phyloP scores from a whole-genome alignment of 2,888 invertebrate genomes.

The Falcaria lacertinaria region DNA sequence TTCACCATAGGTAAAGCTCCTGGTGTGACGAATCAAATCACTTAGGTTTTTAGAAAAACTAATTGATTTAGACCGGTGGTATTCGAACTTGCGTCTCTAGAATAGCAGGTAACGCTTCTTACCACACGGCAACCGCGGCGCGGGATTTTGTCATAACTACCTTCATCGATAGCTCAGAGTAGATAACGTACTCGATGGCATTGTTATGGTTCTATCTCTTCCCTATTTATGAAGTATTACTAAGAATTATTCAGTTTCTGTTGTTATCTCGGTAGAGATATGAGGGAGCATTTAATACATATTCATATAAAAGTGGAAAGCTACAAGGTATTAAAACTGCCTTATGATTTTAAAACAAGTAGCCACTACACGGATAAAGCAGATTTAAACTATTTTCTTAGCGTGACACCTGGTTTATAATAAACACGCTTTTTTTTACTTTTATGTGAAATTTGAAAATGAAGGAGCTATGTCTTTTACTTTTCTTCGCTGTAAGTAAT shows the following conservation, averaged over 20 bases:
- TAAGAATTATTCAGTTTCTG: conserved; percentile 22
- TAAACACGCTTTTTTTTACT: background rate
- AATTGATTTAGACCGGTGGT: no score
- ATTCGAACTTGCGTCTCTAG: no score
- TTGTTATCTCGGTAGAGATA: conserved; percentile 20
- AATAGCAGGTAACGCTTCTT: no score
- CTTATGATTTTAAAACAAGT: conserved; percentile 21
- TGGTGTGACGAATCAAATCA: no score
- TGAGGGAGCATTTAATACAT: conserved; percentile 9
- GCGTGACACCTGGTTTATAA: no score
- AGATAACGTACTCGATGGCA: conserved; percentile 2
- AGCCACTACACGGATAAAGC: conserved; percentile 15
- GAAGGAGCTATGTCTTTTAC: conserved; percentile 19
- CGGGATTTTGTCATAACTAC: no score
- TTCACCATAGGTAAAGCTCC: no score
- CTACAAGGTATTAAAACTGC: no score
- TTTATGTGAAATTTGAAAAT: conserved; percentile 12
- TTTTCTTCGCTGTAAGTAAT: conserved; percentile 33
- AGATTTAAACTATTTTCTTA: conserved; percentile 10
- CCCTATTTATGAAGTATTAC: conserved; percentile 13
- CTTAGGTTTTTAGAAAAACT: no score
- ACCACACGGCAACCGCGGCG: no score
- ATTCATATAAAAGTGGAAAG: conserved; percentile 12
- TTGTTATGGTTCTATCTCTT: conserved; percentile 3
- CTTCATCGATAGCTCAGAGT: no score